Conservation (phyloP, 2,888 invertebrate genomes). For the Apamea sordens region DNA sequence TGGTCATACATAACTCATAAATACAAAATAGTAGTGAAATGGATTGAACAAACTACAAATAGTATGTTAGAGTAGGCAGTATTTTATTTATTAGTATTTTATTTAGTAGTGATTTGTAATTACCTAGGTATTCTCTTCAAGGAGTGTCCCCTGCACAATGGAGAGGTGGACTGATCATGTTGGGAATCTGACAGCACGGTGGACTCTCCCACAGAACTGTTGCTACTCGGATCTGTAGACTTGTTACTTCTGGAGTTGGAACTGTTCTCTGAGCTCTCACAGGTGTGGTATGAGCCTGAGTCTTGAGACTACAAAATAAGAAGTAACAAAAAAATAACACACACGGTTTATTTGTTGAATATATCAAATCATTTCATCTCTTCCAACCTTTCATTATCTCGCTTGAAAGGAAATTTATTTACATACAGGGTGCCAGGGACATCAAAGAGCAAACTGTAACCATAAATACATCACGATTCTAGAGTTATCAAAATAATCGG, state of each 20-base stretch:
- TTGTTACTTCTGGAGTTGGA: conserved; percentile 82
- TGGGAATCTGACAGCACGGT: conserved; percentile 85
- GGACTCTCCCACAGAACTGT: conserved; percentile 85
- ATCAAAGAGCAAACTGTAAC: too few relatives aligned
- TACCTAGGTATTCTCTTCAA: conserved; percentile 88
- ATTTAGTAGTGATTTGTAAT: not conserved
- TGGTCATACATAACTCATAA: not conserved
- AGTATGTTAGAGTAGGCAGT: not conserved
- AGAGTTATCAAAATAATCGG: too few relatives aligned
- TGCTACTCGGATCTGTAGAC: conserved; percentile 88
- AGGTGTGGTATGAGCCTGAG: conserved; percentile 88
- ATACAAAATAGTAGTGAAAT: not conserved
- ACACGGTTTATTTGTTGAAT: not conserved
- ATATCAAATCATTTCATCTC: not conserved
- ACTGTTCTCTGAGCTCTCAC: conserved; percentile 86
- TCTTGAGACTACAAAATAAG: conserved; percentile 77
- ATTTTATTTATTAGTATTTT: not conserved
- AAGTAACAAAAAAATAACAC: conserved; percentile 4
- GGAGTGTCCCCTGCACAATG: conserved; percentile 88
- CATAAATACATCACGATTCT: too few relatives aligned
- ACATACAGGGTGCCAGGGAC: not conserved
- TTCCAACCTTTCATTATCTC: not conserved
- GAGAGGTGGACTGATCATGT: conserved; percentile 90
- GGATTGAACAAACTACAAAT: not conserved
- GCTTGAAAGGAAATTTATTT: not conserved